Conservation (phyloP, 2,888 invertebrate species). For the Megaustenia siamemsis region DNA sequence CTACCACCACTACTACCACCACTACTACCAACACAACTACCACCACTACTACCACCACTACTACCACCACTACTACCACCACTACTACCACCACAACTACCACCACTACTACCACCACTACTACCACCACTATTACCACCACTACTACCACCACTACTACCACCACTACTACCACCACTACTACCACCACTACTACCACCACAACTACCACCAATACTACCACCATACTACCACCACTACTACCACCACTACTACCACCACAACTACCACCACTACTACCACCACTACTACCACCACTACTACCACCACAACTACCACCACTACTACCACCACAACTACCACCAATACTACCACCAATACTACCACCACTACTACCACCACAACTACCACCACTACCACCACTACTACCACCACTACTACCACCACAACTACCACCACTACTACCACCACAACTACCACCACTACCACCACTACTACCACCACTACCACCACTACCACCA, state of each 20-base stretch:
- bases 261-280: constrained; percentile 37
- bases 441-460: constrained; percentile 33
- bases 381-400: constrained; percentile 35
- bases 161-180: not conserved
- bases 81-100: constrained; percentile 42
- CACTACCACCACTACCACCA: not conserved
- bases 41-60: not conserved
- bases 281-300: constrained; percentile 23
- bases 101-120: constrained; percentile 42
- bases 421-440: constrained; percentile 36
- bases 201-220: constrained; percentile 31
- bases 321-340: not conserved
- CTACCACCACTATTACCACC: constrained; percentile 43
- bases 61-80: not conserved
- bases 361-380: not conserved
- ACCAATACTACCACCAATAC: not conserved
- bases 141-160: constrained; percentile 42
- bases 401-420: constrained; percentile 45
- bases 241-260: constrained; percentile 16
- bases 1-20: not conserved
- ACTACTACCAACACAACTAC: too few relatives aligned
- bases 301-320: not conserved
- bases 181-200: constrained; percentile 38
- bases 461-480: constrained; percentile 3
- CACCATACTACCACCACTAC: not conserved